phyloP scores from a whole-genome alignment of 2,888 invertebrate genomes.

The Perizoma flavofasciatum region DNA sequence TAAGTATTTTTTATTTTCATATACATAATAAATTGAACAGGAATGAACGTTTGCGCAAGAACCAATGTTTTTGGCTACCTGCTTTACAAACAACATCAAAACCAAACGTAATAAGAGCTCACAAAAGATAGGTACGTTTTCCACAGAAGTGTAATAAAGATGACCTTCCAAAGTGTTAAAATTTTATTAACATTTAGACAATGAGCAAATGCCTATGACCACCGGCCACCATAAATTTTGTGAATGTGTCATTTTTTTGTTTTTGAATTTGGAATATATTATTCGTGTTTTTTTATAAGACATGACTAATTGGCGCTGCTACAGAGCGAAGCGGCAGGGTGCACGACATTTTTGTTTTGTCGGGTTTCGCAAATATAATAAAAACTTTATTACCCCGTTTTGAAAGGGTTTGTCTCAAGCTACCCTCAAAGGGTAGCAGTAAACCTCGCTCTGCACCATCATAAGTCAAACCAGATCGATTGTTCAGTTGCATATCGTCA shows the following conservation, averaged over 20 bases:
- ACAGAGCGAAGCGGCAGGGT: conserved; percentile 67
- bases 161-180: conserved; percentile 70
- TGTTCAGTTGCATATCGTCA: conserved; percentile 78
- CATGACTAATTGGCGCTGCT: conserved; percentile 77
- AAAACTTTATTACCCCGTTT: conserved; percentile 81
- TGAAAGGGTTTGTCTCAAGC: conserved; percentile 77
- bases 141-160: conserved; percentile 59
- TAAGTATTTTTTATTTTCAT: conserved; percentile 31
- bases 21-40: conserved; percentile 27
- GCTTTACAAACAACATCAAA: conserved; percentile 41
- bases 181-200: conserved; percentile 71
- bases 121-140: conserved; percentile 48
- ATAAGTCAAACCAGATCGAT: conserved; percentile 75
- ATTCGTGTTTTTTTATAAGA: conserved; percentile 57
- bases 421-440: conserved; percentile 74
- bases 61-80: conserved; percentile 45
- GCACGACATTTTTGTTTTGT: conserved; percentile 64
- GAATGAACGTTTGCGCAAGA: conserved; percentile 37
- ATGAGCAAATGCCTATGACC: conserved; percentile 66
- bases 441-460: conserved; percentile 62
- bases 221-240: conserved; percentile 70
- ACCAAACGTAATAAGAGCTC: conserved; percentile 38
- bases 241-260: conserved; percentile 68
- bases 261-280: conserved; percentile 64
- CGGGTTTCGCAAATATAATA: conserved; percentile 80